Percentiles rank a stretch among this genome's conserved stretches.
Conservation (phyloP, 2,888 invertebrate species). For the Spodoptera exigua region DNA sequence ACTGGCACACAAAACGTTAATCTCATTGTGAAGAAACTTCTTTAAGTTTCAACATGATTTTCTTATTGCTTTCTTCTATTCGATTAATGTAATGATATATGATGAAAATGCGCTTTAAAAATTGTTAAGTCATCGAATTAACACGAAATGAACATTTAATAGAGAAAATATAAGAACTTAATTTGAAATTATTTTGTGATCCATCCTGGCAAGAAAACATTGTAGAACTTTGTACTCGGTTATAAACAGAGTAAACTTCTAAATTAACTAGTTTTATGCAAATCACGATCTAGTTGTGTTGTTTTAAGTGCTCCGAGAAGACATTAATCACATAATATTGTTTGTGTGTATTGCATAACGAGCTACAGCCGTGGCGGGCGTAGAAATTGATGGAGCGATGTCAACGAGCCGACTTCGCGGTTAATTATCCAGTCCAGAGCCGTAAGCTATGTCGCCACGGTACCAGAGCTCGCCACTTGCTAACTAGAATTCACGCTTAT, state of each 20-base stretch:
- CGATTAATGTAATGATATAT: no score
- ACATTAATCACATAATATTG: constrained; percentile 87
- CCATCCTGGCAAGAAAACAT: constrained; percentile 17
- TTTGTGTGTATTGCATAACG: constrained; percentile 81
- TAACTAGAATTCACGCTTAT: constrained; percentile 41
- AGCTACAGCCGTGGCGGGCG: constrained; percentile 66
- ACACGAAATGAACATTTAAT: no score
- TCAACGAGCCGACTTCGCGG: constrained; percentile 80
- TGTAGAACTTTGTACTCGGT: constrained; percentile 19
- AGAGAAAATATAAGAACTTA: no score
- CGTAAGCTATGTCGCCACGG: constrained; percentile 44
- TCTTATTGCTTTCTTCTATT: no score
- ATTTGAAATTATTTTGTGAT: no score
- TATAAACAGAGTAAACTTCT: constrained; percentile 70
- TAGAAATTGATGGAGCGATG: constrained; percentile 84
- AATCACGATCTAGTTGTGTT: constrained; percentile 80
- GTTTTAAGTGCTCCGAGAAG: constrained; percentile 77
- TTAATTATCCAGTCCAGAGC: constrained; percentile 78
- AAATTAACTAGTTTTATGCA: constrained; percentile 86
- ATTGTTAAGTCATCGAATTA: no score
- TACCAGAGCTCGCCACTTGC: constrained; percentile 52
- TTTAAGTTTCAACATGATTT: neutral
- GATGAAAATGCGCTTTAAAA: no score
- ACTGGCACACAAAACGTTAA: constrained; percentile 27
- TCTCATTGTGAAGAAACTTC: constrained; percentile 2